Base-by-base conservation (phyloP, 2,888 invertebrate genomes). In the Pollenia griseotomentosa region DNA sequence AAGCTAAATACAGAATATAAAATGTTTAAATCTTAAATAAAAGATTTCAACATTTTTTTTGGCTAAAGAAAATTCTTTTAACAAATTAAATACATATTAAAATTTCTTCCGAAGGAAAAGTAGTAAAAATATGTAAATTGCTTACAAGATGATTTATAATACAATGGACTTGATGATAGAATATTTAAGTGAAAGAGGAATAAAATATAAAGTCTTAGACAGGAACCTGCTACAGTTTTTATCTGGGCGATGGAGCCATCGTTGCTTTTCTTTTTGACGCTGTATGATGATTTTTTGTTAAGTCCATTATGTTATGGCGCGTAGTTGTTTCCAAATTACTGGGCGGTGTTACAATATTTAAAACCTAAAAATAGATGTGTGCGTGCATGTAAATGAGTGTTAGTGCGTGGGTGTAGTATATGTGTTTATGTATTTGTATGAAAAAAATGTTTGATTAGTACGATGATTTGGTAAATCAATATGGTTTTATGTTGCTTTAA, bases 231-330 rank as follows among this genome's bases (percentile, higher is more conserved):
- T 12, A 14, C 23, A 42, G 11, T 55, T 71, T 89, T 89, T 92
- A 92, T 90, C 92, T 92, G 14, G 92, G 92, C 61, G 91, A 90
- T 10, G 92, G 91, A 57, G 91, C 89, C 89, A 92, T 91, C 61
- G 91, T 92, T 46, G 91, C 86, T 88, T 89, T 91, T 59, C 66
- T 87, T 51, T 82, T 87, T 14, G 42, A 16, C 12, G 68, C 68
- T 11, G 57, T 9, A 53, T 83, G 61, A 44, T 83, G 80, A 51
- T 80, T 66, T 83, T 86, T 88, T 33, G 88, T 85, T 19, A 85
- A 80, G 59, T 85, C 85, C 87, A 85, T 85, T 63, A 85, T 83
- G 46, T 80, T 83, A 57, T 88, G 83, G 51, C 70, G 55, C 14
- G 74, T 70, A 12, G 83, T 79, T 33, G 73, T 74, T 65, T 83